Base-by-base conservation (phyloP, 92 coral and sea anemone genomes). In the Montipora capitata region DNA sequence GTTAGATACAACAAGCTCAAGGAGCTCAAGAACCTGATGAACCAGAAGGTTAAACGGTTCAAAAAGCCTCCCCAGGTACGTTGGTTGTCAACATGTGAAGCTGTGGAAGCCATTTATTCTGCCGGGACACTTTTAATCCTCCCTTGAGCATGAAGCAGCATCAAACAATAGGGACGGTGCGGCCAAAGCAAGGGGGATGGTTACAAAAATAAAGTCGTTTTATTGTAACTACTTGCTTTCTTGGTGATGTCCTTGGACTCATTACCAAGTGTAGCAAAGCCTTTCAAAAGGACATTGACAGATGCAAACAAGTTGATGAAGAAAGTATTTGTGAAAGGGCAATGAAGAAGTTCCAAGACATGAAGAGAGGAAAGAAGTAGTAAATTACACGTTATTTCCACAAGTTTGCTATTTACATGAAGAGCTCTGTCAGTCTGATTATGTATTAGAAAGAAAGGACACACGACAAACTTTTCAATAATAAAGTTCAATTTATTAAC, bases 121-220 rank as follows among this genome's bases (percentile, higher is more conserved):
- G 77, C 89, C 40, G 76, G 78, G 84, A 76, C 83, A 20, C 69
- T 67, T 4, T 11, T 85, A 51, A 76, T 76, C 12, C 59, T 76
- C 9, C 58, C 74, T n/a, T n/a, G 89, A 85, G 66, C 89, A 85
- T 76, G 83, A 85, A 67, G 89, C 89, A 77, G 69, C 89, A 11
- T 76, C 76, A 3, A 71, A 6, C 51, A 85, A 27, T 35, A 43
- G 16, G 3, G 77, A 85, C 0, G 77, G 71, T 20, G 45, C 76
- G 9, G 83, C 83, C 17, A 77, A 85, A 51, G 62, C 73, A 83
- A 76, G 82, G 67, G 83, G 77, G 39, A 67, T 78, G 83, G 72
- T 62, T 78, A 62, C 7, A 78, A 78, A 78, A 59, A 63, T 78
- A 78, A 78, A 78, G 20, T 78, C 40, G 13, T 58, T 79, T 70